Evolutionary conservation across 2,797 vertebrate genomes (phyloP), one percentile per base, ranked within the genome.

Genomic region (Hipposideros larvatus): DNA sequence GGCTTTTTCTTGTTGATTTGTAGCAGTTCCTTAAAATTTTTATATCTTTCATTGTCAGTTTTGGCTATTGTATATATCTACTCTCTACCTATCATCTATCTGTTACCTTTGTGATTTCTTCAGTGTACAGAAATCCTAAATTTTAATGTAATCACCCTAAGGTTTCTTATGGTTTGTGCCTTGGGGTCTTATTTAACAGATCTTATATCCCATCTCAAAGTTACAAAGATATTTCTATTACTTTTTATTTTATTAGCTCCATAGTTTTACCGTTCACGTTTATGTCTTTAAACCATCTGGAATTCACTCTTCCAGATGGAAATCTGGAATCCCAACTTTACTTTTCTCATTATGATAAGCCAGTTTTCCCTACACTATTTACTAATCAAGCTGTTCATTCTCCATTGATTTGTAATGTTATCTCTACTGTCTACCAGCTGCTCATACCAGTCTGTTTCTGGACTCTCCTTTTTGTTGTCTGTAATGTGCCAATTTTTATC

Each of bases 231-330:
- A 48, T 41, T 78, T 9, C 24, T 31, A 61, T 43, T 59, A 13
- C 61, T 21, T 94, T 51, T 90, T 77, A 48, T 94, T 43, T 66
- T 66, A 43, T 71, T 61, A 46, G 55, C 53, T 70, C 6, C 14
- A 4, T 80, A 55, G 48, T 73, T 95, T 86, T 71, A 37, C 63
- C 83, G 73, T 80, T 90, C 34, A 61, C 41, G 71, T 94, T 71
- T 51, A 34, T 85, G n/a, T 70, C 41, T 43, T 70, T 68, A 70
- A 83, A 73, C 80, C 80, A 43, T 78, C 43, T 85, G 93, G 21
- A 61, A 80, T 31, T 83, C 48, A 82, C 16, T 77, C 61, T 94
- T 51, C 41, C 41, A 90, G 61, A 61, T 84, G n/a, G 79, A 51
- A 41, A 22, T 85, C 51, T 90, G 87, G 43, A 53, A 87, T 21